Evolutionary conservation across 2,888 invertebrate genomes (phyloP), one percentile per base, ranked within the genome.

Genomic region (Brachylomia viminalis): DNA sequence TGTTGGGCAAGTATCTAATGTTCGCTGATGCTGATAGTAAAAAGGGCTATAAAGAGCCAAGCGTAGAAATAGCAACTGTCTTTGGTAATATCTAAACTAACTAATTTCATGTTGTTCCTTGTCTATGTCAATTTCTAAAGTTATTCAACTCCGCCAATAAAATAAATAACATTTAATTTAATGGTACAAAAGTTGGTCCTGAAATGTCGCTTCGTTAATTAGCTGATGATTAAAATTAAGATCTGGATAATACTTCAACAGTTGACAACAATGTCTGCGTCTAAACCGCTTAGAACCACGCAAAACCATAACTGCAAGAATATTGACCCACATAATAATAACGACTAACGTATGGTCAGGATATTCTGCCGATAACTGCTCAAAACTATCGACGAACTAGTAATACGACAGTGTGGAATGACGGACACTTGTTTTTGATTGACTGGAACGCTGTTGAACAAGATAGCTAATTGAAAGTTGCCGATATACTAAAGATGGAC

Each of bases 341-440:
- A 27, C 33, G 52, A 20, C 10, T 27, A 7, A 20, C 15, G 49
- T 59, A 27, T n/a, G n/a, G 27, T 62, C 47, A 45, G 69, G 30
- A 62, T 23, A 33, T 67, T 72, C 83, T 71, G 83, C 65, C 27
- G 42, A 15, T 30, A 83, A 69, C 79, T 68, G 71, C 59, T 58
- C 23, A 47, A 59, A 45, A 17, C 64, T 58, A 27, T 38, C 0
- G n/a, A 70, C 23, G 3, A 58, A 65, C 72, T 49, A 30, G 64
- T 72, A 17, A 27, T 23, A 8, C 30, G 27, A 6, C 33, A 20
- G 20, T 45, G 1, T 27, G 27, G 20, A 45, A 11, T 20, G 10
- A 20, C 1, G 0, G 33, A 23, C 33, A 72, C 23, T 58, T 20
- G 17, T 33, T 27, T 71, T 33, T 13, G 23, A 69, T 45, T 45